Evolutionary conservation across 2,797 vertebrate genomes (phyloP), one percentile per base, ranked within the genome.

Genomic region (Syngnathus acus): DNA sequence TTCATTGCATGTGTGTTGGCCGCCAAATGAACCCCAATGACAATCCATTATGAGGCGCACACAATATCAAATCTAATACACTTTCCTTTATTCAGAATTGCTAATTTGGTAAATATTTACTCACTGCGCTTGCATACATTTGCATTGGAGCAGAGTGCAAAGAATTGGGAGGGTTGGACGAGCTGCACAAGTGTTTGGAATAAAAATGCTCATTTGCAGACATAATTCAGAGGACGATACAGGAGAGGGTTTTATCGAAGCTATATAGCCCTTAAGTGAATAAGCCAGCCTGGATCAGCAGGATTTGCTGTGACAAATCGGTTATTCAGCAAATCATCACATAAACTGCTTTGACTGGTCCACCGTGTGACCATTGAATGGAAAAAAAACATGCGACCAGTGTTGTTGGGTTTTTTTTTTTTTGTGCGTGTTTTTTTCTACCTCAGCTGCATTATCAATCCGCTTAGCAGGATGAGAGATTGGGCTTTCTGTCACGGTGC

Each of bases 291-390:
- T 73, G 80, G 84, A 88, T 87, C 79, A 79, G 79, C 69, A 69
- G 82, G 84, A 87, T 84, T 84, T 83, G 80, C 76, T 64, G 65
- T 73, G 74, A 80, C 76, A 88, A 89, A 82, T 84, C 71, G 64
- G 77, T 78, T 79, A 83, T 88, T 84, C 69, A 77, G 77, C 75
- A 83, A 86, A 86, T 82, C 76, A 81, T 87, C 80, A 74, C 73
- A 86, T 82, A 82, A 86, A 86, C 76, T 57, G 82, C 78, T 86
- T 85, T 80, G 68, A 74, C 76, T 78, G 73, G 73, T 75, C 68
- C 71, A 73, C 68, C 26, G 57, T 66, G 68, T 80, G 78, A 80
- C 81, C 73, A 72, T 83, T 81, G 70, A 71, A 42, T 73, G 68
- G 76, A 78, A 82, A 81, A 81, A 43, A 23, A 42, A 77, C 80